A percentile compares a stretch with the other conserved stretches of the same genome.
These are phyloP conservation scores for Muricea muricata DNA, from an alignment of 92 coral and sea anemone species.

Conservation along the genomic window DNA sequence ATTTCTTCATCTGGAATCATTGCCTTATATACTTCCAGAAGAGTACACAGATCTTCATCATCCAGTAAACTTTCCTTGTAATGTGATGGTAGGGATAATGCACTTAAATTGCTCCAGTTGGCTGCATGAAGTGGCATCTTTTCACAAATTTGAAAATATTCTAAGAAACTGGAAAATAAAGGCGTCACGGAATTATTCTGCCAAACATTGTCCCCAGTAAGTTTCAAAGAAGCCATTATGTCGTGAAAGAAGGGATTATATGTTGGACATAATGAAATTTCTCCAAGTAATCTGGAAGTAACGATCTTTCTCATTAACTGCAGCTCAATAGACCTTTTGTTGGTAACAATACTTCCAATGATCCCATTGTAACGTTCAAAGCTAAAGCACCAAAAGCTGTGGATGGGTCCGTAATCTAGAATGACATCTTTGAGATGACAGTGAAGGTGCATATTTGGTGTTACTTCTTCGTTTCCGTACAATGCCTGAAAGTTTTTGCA, in stretches of 20 bases:
- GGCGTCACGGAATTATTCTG: background rate
- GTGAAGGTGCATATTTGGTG: conserved; percentile 27
- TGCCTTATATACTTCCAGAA: conserved; percentile 2
- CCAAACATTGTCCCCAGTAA: background rate
- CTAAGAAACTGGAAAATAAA: background rate
- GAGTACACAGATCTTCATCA: background rate
- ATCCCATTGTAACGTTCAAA: conserved; percentile 35
- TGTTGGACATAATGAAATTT: background rate
- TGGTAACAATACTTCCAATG: conserved; percentile 54
- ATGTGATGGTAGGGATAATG: conserved; percentile 2
- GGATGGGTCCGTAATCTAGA: conserved; percentile 18
- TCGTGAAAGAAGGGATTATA: background rate
- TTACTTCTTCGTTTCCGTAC: background rate
- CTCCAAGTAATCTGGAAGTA: conserved; percentile 6
- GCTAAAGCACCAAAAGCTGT: conserved; percentile 25
- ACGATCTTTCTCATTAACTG: conserved; percentile 58
- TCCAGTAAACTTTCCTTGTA: background rate
- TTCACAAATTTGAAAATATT: conserved; percentile 7
- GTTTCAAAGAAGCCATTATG: background rate
- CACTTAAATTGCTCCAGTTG: conserved; percentile 3
- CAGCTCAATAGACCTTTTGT: conserved; percentile 56
- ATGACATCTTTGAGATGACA: conserved; percentile 16
- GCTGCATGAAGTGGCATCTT: conserved; percentile 6
- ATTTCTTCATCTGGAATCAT: background rate
- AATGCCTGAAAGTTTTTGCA: background rate